A percentile compares a stretch with the other conserved stretches of the same genome.
phyloP scores from a whole-genome alignment of 2,888 invertebrate species.

The Machimus atricapillus region DNA sequence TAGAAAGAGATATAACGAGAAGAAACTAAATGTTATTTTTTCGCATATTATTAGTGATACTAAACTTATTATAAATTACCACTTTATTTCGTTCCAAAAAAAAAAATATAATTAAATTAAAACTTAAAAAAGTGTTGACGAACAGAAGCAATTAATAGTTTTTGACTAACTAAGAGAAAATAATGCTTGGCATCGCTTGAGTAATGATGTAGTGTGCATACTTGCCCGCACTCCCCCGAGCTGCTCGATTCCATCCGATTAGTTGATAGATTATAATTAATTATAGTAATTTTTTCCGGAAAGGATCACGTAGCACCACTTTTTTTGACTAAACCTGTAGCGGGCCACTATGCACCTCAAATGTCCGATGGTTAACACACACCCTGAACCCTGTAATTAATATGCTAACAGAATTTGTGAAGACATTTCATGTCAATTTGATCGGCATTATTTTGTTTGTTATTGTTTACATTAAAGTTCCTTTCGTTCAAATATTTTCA shows the following conservation, averaged over 20 bases:
- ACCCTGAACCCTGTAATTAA: conserved; percentile 37
- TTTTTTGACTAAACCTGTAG: not conserved
- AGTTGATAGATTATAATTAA: not conserved
- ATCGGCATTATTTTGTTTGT: not conserved
- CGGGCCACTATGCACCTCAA: conserved; percentile 43
- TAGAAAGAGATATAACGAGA: not conserved
- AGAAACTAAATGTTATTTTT: conserved; percentile 4
- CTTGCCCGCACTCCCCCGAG: conserved; percentile 44
- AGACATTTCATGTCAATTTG: not conserved
- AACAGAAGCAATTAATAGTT: conserved; percentile 16
- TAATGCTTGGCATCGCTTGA: conserved; percentile 53
- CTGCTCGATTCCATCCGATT: not conserved
- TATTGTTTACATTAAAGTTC: not conserved
- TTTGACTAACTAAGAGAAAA: conserved; percentile 25
- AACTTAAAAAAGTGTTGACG: not conserved
- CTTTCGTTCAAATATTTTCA: not conserved
- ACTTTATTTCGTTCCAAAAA: conserved; percentile 10
- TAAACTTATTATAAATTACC: not conserved
- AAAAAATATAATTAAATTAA: not conserved
- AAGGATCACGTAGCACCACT: not conserved
- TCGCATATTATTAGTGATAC: conserved; percentile 2
- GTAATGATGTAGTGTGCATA: conserved; percentile 50
- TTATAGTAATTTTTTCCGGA: not conserved
- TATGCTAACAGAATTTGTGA: conserved; percentile 27
- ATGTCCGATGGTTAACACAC: conserved; percentile 64